These are phyloP conservation scores for Bicyclus anynana DNA, from an alignment of 1,140 invertebrate genomes.

Conservation along the genomic window DNA sequence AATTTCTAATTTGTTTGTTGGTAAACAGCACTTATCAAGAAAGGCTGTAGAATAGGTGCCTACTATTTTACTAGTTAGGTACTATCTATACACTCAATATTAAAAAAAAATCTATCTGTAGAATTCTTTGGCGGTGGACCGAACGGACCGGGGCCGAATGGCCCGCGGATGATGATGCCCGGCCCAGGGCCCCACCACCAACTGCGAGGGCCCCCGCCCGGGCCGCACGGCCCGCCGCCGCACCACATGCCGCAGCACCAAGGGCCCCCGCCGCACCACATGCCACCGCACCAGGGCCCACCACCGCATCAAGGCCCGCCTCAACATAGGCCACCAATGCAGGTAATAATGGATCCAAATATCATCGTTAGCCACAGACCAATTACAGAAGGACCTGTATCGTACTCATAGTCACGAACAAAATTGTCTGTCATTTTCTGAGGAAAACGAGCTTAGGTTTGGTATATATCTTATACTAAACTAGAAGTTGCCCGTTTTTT, in stretches of 20 bases:
- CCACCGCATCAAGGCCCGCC: slow-evolving; percentile 75
- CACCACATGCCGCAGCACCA: slow-evolving; percentile 67
- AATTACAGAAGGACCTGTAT: too few relatives aligned
- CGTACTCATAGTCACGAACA: too few relatives aligned
- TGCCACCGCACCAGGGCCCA: slow-evolving; percentile 62
- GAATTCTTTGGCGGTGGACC: slow-evolving; percentile 68
- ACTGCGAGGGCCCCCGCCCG: slow-evolving; percentile 67
- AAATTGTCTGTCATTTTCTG: too few relatives aligned
- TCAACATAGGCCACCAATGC: slow-evolving; percentile 83
- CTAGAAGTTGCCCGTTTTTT: too few relatives aligned
- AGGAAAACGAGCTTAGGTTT: too few relatives aligned
- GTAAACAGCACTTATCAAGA: too few relatives aligned
- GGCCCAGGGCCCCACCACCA: slow-evolving; percentile 63
- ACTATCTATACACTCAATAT: too few relatives aligned
- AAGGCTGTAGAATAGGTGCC: too few relatives aligned
- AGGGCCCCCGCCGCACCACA: slow-evolving; percentile 66
- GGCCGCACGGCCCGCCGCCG: slow-evolving; percentile 51
- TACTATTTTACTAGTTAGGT: too few relatives aligned
- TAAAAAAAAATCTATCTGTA: slow-evolving; percentile 21
- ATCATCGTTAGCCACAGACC: too few relatives aligned
- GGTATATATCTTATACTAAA: too few relatives aligned
- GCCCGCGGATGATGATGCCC: slow-evolving; percentile 69
- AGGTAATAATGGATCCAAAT: slow-evolving; percentile 4
- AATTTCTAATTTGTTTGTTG: too few relatives aligned
- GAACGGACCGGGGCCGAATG: slow-evolving; percentile 61